Base-by-base conservation (phyloP, 1,140 invertebrate genomes). In the Cotesia chilonis region DNA sequence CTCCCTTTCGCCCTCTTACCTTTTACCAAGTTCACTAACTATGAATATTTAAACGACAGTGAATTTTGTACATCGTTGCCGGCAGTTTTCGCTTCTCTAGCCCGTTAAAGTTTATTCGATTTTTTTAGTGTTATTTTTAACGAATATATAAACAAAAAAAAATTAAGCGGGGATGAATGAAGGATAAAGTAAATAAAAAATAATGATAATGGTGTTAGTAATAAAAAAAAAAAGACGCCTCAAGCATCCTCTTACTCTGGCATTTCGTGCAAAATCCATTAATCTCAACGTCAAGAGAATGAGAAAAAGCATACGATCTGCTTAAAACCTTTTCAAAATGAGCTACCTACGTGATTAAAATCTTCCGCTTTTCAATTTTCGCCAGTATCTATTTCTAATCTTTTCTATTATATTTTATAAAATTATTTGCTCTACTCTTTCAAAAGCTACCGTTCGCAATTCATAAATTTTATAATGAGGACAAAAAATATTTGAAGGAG, bases 21-120 rank as follows among this genome's bases (percentile, higher is more conserved):
- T 57, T 6, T 17, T 36, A 36, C 41, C 54, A 60, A 41, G 20
- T 37, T 51, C 59, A 28, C 37, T 3, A 67, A 63, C 52, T 55
- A 72, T 75, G 74, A 75, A 75, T 75, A 75, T 75, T 72, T 75
- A 72, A 69, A 70, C 67, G 35, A 64, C 7, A 10, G 41, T 47
- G 67, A 69, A 72, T 72, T 72, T 72, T 65, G 66, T 70, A 69
- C 52, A 10, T 69, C 47, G 60, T 51, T 54, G 65, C 52, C 12
- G n/a, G 59, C 57, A 64, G 68, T 52, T 69, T 69, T 73, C 20
- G n/a, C 65, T 47, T 47, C 41, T 47, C 55, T 9, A 4, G 37
- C 10, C 12, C 41, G 14, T 57, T 9, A 36, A 63, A 3, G 36
- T 9, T 41, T n/a, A 70, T 35, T 28, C 28, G 28, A 28, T 28